A percentile compares a stretch with the other conserved stretches of the same genome.
Conservation (phyloP, 2,113 vertebrate genomes). For the Hirundichthys speculiger region DNA sequence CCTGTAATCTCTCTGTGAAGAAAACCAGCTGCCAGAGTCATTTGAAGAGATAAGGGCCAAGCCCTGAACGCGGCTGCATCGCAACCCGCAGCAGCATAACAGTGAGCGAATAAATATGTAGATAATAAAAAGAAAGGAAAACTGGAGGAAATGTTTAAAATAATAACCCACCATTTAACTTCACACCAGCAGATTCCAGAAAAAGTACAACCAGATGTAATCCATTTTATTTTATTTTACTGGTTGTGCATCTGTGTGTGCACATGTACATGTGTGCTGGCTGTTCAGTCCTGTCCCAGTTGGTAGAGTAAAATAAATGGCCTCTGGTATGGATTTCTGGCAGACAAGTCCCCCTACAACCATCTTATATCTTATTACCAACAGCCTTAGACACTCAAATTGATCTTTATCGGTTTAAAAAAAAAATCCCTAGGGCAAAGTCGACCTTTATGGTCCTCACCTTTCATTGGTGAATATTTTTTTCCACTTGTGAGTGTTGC, state of each 20-base stretch:
- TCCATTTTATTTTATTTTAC: conserved; percentile 25
- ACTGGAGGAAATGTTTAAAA: conserved; percentile 24
- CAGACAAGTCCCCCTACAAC: conserved; percentile 68
- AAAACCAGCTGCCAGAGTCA: conserved; percentile 69
- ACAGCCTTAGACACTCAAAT: conserved; percentile 68
- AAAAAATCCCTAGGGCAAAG: conserved; percentile 47
- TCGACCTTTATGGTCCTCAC: conserved; percentile 73
- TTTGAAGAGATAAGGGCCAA: conserved; percentile 64
- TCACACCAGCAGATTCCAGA: conserved; percentile 24
- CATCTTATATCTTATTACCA: conserved; percentile 77
- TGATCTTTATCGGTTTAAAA: conserved; percentile 70
- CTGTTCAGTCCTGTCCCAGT: conserved; percentile 54
- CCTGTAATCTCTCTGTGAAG: conserved; percentile 57
- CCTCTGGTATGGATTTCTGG: conserved; percentile 70
- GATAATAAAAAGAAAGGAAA: conserved; percentile 24
- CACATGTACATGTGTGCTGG: background rate
- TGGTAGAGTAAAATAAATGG: conserved; percentile 64
- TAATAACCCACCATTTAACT: conserved; percentile 17
- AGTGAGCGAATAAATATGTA: conserved; percentile 44
- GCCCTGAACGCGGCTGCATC: conserved; percentile 42
- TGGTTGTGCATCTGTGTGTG: background rate
- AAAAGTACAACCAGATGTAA: conserved; percentile 44
- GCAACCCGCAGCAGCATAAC: conserved; percentile 45
- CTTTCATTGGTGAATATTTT: conserved; percentile 50
- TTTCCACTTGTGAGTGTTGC: conserved; percentile 11